Evolutionary conservation across 2,113 vertebrate species (phyloP), one percentile per base, ranked within the genome.

Genomic region (Tiliqua scincoides): DNA sequence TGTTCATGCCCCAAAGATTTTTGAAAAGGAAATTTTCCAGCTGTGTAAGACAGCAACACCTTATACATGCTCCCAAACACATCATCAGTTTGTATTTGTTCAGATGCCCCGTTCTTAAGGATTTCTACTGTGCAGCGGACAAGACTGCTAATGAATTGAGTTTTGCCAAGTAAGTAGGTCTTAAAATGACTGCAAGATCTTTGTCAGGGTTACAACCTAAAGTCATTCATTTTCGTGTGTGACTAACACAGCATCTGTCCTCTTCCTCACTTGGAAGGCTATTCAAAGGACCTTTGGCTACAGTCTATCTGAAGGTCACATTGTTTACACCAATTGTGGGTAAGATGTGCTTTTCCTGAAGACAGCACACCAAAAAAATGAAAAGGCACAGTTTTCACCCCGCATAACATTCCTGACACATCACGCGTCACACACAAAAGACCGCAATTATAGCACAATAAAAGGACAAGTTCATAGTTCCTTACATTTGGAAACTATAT

Each of bases 221-320:
- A 89, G 88, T 89, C 92, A 54, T 25, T 83, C 27, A 67, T 85
- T 86, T 92, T 75, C 87, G 92, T 0, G 70, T 89, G 75, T 72
- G 88, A 18, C 0, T 0, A 61, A 9, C 73, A 54, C 40, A 90
- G 35, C 14, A 6, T 61, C 91, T 89, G 75, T 59, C 86, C 85
- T 57, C 86, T 92, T 83, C 87, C 86, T 87, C 73, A 86, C 81
- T 84, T 72, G 87, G 72, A 43, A 5, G 89, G 82, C 94, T 97
- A 97, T 96, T 97, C 94, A 95, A 96, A 96, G 90, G 71, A 72
- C 32, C 25, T 75, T 91, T 95, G 96, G 96, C 94, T 88, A 7
- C 79, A 48, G 92, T 95, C 96, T 96, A 95, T 88, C 87, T 86
- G 95, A 75, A 89, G 82, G 92, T 93, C 92, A 91, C 89, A 95